These are phyloP conservation scores for Asteroscopus sphinx DNA, from an alignment of 2,888 invertebrate species.

Conservation along the genomic window DNA sequence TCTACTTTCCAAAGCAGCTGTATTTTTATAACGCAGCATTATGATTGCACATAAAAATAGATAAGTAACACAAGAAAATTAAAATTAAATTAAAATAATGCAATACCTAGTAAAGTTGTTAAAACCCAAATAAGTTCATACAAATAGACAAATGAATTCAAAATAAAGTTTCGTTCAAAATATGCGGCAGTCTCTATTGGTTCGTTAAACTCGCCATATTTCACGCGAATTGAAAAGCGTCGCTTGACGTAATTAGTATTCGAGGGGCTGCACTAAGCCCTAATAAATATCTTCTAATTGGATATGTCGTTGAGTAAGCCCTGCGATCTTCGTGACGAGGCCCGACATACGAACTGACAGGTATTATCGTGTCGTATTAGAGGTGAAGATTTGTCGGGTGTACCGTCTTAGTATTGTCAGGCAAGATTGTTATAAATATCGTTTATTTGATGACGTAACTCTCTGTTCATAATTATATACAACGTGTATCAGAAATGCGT, in stretches of 20 bases:
- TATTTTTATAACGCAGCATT: too few species aligned
- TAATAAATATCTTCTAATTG: slow-evolving; percentile 81
- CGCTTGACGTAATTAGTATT: slow-evolving; percentile 54
- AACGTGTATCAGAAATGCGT: too few species aligned
- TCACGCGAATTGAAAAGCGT: slow-evolving; percentile 46
- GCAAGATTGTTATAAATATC: not conserved
- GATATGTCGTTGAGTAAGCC: slow-evolving; percentile 70
- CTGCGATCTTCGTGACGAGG: slow-evolving; percentile 59
- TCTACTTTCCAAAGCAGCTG: too few species aligned
- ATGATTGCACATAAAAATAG: too few species aligned
- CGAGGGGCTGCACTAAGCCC: slow-evolving; percentile 61
- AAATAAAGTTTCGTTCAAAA: slow-evolving; percentile 25
- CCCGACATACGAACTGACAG: slow-evolving; percentile 52
- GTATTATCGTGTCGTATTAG: slow-evolving; percentile 37
- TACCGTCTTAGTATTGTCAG: not conserved
- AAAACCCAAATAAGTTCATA: too few species aligned
- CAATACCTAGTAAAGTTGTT: too few species aligned
- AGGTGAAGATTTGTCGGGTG: slow-evolving; percentile 36
- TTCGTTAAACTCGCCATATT: slow-evolving; percentile 41
- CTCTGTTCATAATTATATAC: too few species aligned
- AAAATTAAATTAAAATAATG: too few species aligned
- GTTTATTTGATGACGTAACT: too few species aligned
- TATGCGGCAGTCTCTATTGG: slow-evolving; percentile 17
- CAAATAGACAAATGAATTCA: slow-evolving; percentile 14
- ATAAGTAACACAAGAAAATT: too few species aligned